A percentile compares a stretch with the other conserved stretches of the same genome.
Conservation (phyloP, 2,888 invertebrate species). For the Cinara cedri region DNA sequence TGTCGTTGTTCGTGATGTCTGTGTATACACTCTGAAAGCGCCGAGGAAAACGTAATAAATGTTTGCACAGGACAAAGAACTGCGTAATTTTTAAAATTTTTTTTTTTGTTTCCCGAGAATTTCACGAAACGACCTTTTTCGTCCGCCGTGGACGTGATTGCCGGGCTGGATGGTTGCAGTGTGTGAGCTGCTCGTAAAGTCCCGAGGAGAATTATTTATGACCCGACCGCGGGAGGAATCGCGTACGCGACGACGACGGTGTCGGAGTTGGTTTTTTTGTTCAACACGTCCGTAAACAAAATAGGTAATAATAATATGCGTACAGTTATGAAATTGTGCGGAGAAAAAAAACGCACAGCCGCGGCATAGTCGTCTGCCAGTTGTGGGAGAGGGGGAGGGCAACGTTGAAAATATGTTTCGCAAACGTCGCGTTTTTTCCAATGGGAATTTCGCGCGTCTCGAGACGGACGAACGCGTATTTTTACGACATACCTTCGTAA, state of each 20-base stretch:
- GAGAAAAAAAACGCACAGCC: no score
- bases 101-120: not conserved
- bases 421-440: not conserved
- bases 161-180: not conserved
- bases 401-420: no score
- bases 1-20: not conserved
- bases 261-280: not conserved
- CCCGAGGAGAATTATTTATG: slow-evolving; percentile 26
- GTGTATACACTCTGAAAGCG: not conserved
- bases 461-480: not conserved
- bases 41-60: slow-evolving; percentile 7
- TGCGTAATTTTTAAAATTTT: not conserved
- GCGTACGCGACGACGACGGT: no score
- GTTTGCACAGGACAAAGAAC: slow-evolving; percentile 13
- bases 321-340: no score
- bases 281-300: not conserved
- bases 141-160: not conserved
- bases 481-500: not conserved
- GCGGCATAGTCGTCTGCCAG: no score
- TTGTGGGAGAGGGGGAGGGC: no score
- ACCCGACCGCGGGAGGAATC: not conserved
- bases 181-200: not conserved
- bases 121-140: slow-evolving; percentile 10
- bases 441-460: not conserved
- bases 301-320: not conserved